Base-by-base conservation (phyloP, 2,797 vertebrate species). In the Nyctibius grandis region DNA sequence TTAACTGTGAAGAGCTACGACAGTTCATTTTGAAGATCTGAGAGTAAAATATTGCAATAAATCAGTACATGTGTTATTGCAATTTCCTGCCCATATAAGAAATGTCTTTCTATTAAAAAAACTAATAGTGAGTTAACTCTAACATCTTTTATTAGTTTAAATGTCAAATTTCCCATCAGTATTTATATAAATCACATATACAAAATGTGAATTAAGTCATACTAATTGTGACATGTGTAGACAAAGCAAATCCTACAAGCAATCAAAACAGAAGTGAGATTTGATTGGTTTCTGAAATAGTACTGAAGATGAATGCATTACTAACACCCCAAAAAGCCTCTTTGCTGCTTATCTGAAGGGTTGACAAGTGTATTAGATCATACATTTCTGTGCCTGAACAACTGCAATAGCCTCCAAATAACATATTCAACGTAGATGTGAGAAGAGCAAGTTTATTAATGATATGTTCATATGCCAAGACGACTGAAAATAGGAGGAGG, bases 61-160 rank as follows among this genome's bases (percentile, higher is more conserved):
- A 96, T 92, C 91, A 95, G 42, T 65, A 85, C 82, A 73, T 6
- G 74, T 40, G 51, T 89, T 94, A 91, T 16, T 89, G 75, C 91
- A 93, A 95, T 95, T 95, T 95, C 93, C 95, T 97, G 91, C 51
- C 70, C 6, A 1, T 80, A 50, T 88, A 83, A 92, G 72, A 92
- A 94, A 95, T 65, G 85, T 34, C 80, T 87, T 82, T 89, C 60
- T 77, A 89, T 91, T 92, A 82, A 93, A 94, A 95, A 93, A 93
- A 87, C 74, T 82, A 96, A 89, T 73, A 92, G 44, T 36, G 38
- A 73, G 47, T 88, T 88, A 88, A 74, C 47, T 54, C 88, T 78
- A 94, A 72, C 65, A 90, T 36, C 10, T 88, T 89, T 89, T 93
- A 91, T 86, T 89, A 47, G 63, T 85, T 91, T 75, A 91, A 54